Evolutionary conservation across 2,113 vertebrate genomes (phyloP).

Genomic region (Phyllostomus hastatus): DNA sequence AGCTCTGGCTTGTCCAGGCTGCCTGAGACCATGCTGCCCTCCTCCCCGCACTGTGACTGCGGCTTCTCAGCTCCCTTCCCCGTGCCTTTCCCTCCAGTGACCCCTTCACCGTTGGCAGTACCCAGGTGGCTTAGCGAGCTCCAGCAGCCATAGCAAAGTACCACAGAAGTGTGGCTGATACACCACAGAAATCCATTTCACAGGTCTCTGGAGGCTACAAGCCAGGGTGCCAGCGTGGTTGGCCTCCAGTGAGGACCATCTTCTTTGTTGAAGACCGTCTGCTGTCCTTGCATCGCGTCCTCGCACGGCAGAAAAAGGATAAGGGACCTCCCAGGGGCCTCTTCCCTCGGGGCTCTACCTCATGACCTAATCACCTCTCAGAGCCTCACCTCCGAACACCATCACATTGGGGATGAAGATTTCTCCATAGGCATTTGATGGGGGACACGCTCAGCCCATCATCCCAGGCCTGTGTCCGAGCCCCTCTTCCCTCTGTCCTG

Average conservation of each 20-base stretch:
- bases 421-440: not conserved
- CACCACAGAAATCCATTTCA: not conserved
- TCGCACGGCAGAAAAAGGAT: not conserved
- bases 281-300: not conserved
- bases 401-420: not conserved
- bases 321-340: not conserved
- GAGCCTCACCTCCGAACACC: not conserved
- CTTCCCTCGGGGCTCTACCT: not conserved
- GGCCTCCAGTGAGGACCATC: not conserved
- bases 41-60: accelerated
- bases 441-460: not conserved
- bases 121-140: not conserved
- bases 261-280: not conserved
- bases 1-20: not conserved
- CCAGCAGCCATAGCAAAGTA: not conserved
- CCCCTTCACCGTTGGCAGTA: not conserved
- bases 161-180: not conserved
- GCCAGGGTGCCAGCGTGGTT: not conserved
- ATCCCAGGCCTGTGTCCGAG: not conserved
- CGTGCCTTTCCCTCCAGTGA: not conserved
- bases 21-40: not conserved
- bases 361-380: not conserved
- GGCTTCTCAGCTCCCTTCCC: not conserved
- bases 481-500: not conserved
- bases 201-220: not conserved